These are phyloP conservation scores for Anarsia innoxiella DNA, from an alignment of 2,888 invertebrate genomes.

Conservation along the genomic window DNA sequence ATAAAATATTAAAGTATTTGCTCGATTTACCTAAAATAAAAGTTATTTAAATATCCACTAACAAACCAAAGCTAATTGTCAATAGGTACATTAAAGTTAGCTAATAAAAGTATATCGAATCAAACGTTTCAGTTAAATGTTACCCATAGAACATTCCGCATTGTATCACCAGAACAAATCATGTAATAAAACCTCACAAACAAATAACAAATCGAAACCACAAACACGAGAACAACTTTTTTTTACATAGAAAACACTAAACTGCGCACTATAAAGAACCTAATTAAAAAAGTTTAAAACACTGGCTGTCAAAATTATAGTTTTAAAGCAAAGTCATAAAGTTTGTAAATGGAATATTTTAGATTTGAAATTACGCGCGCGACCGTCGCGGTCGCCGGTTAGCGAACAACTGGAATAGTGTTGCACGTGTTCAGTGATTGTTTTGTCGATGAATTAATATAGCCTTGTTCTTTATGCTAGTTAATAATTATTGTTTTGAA, in stretches of 20 bases:
- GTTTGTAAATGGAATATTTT: constrained; percentile 24
- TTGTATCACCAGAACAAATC: constrained; percentile 45
- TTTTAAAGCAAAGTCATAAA: too few relatives aligned
- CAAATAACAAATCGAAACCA: constrained; percentile 21
- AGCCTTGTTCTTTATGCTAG: too few relatives aligned
- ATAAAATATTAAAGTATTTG: too few relatives aligned
- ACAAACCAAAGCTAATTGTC: too few relatives aligned
- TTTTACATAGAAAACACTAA: background rate
- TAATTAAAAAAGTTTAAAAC: constrained; percentile 2
- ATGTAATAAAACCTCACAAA: constrained; percentile 14
- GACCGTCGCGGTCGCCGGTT: constrained; percentile 43
- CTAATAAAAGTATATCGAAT: too few relatives aligned
- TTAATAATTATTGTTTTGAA: background rate
- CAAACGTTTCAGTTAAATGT: too few relatives aligned
- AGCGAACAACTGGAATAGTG: constrained; percentile 50
- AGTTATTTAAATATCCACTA: too few relatives aligned
- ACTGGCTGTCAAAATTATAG: too few relatives aligned
- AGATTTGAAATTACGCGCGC: constrained; percentile 32
- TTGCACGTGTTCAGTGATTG: constrained; percentile 20
- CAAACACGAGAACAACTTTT: constrained; percentile 9
- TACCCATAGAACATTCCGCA: constrained; percentile 20
- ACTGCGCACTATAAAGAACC: constrained; percentile 15
- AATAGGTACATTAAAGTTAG: too few relatives aligned
- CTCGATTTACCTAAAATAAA: too few relatives aligned
- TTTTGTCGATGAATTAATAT: too few relatives aligned